These are phyloP conservation scores for Geotrupes spiniger DNA, from an alignment of 2,888 invertebrate genomes.

Conservation along the genomic window DNA sequence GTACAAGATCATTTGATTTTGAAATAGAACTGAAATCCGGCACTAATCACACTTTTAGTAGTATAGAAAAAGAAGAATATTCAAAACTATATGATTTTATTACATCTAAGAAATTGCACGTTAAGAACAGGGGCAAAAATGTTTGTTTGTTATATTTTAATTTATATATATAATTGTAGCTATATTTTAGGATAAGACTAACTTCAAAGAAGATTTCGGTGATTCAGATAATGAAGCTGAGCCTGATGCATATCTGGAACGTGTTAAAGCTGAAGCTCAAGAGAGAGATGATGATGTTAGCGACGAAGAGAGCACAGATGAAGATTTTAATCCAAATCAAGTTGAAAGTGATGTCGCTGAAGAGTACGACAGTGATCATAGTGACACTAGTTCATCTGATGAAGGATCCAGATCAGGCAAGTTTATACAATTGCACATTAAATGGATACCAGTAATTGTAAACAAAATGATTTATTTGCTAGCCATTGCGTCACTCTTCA, in stretches of 20 bases:
- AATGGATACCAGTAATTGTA: too few species aligned
- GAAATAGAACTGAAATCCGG: constrained; percentile 89
- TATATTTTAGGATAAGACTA: constrained; percentile 65
- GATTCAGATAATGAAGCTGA: constrained; percentile 91
- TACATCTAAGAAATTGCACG: constrained; percentile 86
- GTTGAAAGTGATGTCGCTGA: constrained; percentile 85
- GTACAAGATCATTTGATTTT: constrained; percentile 84
- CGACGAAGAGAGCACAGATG: constrained; percentile 79
- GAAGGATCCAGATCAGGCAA: constrained; percentile 35
- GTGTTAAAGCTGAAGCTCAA: constrained; percentile 94
- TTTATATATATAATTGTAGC: too few species aligned
- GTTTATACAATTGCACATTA: too few species aligned
- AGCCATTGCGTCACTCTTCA: too few species aligned
- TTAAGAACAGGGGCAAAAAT: constrained; percentile 91
- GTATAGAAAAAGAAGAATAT: constrained; percentile 98
- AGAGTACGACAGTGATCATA: constrained; percentile 53
- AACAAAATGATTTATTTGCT: too few species aligned
- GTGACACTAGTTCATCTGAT: constrained; percentile 41
- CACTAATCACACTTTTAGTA: constrained; percentile 89
- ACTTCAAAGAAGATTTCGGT: constrained; percentile 84
- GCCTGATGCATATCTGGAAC: constrained; percentile 93
- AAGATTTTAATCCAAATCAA: constrained; percentile 83
- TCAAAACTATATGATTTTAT: constrained; percentile 94
- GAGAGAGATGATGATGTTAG: constrained; percentile 69
- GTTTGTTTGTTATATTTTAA: too few species aligned